A percentile compares a stretch with the other conserved stretches of the same genome.
phyloP scores from a whole-genome alignment of 2,113 vertebrate genomes.

The Antechinus stuartii region DNA sequence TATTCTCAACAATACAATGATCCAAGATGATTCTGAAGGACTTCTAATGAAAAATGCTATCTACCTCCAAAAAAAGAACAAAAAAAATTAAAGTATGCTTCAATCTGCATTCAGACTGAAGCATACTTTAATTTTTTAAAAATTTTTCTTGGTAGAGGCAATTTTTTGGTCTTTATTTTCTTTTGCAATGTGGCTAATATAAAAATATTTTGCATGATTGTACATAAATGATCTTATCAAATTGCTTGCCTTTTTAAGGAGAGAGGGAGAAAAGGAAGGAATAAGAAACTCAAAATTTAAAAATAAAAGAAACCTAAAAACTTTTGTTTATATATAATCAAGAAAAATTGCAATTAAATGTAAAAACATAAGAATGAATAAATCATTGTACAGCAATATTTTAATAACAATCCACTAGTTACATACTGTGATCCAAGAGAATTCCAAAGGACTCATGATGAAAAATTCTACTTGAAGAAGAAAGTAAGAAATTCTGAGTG shows the following conservation, averaged over 20 bases:
- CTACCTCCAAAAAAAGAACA: not conserved
- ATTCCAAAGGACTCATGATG: not conserved
- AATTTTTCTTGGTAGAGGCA: not conserved
- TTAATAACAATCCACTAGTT: not conserved
- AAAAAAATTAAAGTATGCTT: too few relatives aligned
- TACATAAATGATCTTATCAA: not conserved
- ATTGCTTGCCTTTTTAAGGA: not conserved
- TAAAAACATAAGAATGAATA: not conserved
- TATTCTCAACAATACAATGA: not conserved
- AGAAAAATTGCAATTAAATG: not conserved
- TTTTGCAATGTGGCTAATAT: not conserved
- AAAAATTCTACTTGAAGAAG: not conserved
- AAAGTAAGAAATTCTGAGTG: not conserved
- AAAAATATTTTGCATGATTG: not conserved
- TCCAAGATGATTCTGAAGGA: not conserved
- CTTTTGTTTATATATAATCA: not conserved
- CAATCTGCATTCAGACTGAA: not conserved
- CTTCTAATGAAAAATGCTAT: not conserved
- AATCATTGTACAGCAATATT: not conserved
- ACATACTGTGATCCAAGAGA: not conserved
- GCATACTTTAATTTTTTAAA: not conserved
- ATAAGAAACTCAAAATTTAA: not conserved
- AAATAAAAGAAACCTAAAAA: not conserved
- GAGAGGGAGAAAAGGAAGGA: not conserved
- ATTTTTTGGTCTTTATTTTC: not conserved